These are phyloP conservation scores for Phortica variegata DNA, from an alignment of 1,140 invertebrate genomes.

Conservation along the genomic window DNA sequence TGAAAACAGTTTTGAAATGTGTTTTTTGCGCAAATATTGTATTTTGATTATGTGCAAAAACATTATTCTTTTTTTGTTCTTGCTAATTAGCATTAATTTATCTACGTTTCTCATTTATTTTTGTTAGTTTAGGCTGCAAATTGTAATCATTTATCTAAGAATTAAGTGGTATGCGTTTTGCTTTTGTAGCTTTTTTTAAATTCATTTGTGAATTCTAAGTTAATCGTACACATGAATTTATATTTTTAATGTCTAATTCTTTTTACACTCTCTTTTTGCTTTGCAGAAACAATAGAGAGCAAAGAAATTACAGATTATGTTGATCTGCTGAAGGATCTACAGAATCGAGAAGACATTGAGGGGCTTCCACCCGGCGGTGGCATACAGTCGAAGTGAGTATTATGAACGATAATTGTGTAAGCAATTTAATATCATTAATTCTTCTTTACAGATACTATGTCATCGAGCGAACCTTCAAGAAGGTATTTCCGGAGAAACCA, in stretches of 20 bases:
- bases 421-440: not conserved
- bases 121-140: no score
- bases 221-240: constrained; percentile 5
- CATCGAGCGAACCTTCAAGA: constrained; percentile 52
- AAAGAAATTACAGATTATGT: constrained; percentile 38
- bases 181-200: no score
- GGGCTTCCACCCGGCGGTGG: constrained; percentile 55
- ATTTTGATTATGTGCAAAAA: no score
- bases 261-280: constrained; percentile 23
- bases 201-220: no score
- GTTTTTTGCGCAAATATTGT: no score
- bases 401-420: not conserved
- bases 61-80: no score
- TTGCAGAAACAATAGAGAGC: constrained; percentile 47
- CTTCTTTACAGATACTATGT: constrained; percentile 43
- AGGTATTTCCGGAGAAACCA: constrained; percentile 46
- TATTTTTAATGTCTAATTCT: not conserved
- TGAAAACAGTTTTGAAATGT: no score
- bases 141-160: no score
- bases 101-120: no score
- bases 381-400: constrained; percentile 50
- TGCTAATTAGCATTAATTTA: no score
- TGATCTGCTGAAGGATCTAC: constrained; percentile 45
- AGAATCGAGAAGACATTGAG: constrained; percentile 46
- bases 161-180: no score